These are phyloP conservation scores for Dinomys branickii DNA, from an alignment of 2,113 vertebrate species.

Conservation along the genomic window DNA sequence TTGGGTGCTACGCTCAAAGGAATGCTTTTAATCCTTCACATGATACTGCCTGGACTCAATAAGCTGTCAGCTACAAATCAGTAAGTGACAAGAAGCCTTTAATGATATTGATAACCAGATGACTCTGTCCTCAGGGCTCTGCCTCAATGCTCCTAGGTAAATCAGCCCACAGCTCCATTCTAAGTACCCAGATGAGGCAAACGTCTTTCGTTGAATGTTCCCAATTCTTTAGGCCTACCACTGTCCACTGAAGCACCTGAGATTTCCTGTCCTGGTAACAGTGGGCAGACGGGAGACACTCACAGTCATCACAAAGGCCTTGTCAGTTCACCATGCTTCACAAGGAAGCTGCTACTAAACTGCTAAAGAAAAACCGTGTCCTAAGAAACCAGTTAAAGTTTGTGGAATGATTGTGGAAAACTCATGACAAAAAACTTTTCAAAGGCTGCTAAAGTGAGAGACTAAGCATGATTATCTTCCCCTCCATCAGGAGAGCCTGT, in stretches of 20 bases:
- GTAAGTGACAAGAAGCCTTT: neutral
- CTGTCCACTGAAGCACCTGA: neutral
- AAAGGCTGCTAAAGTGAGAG: neutral
- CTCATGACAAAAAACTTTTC: neutral
- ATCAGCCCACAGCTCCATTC: neutral
- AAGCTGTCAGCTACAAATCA: neutral
- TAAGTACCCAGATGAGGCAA: neutral
- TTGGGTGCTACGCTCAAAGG: neutral
- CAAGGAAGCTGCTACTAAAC: neutral
- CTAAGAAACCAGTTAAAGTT: neutral
- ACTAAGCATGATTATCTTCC: neutral
- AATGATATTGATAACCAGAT: neutral
- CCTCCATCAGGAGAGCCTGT: neutral
- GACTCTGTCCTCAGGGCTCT: neutral
- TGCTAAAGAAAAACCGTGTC: slow-evolving; percentile 5
- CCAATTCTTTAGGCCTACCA: neutral
- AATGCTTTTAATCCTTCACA: neutral
- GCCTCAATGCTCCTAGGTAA: neutral
- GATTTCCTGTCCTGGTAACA: neutral
- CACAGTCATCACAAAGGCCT: neutral
- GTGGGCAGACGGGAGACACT: neutral
- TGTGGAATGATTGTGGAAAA: slow-evolving; percentile 29
- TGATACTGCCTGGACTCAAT: neutral
- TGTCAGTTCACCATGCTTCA: neutral
- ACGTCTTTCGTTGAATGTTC: neutral